Percentiles rank a stretch among this genome's conserved stretches.
phyloP scores from a whole-genome alignment of 2,888 invertebrate species.

The Drosophila neutralis region DNA sequence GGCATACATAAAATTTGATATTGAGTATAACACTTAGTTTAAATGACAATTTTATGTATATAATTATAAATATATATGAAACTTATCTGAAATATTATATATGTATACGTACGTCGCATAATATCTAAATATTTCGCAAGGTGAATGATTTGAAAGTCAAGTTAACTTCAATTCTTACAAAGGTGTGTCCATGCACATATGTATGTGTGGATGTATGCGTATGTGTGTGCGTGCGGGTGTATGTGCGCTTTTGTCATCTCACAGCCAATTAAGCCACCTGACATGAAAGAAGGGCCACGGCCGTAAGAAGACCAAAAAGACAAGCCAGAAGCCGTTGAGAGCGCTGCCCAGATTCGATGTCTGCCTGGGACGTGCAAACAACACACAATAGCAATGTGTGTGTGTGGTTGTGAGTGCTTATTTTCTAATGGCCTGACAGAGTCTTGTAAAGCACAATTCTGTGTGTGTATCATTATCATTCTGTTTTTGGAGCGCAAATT shows the following conservation, averaged over 20 bases:
- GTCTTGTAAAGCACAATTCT: conserved; percentile 18
- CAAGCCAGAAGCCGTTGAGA: conserved; percentile 36
- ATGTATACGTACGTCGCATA: neutral
- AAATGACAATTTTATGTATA: neutral
- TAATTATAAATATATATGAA: neutral
- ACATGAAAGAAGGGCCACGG: conserved; percentile 52
- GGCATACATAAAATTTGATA: neutral
- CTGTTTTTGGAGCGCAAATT: conserved; percentile 61
- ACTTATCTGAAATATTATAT: neutral
- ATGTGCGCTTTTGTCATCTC: conserved; percentile 54
- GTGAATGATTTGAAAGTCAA: conserved; percentile 53
- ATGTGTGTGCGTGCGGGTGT: conserved; percentile 5
- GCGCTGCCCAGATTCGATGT: conserved; percentile 31
- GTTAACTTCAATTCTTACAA: neutral
- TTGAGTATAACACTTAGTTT: neutral
- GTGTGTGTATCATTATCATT: conserved; percentile 59
- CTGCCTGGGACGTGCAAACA: conserved; percentile 18
- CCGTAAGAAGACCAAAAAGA: conserved; percentile 42
- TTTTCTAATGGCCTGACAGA: conserved; percentile 21
- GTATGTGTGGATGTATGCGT: conserved; percentile 9
- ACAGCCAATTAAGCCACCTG: conserved; percentile 69
- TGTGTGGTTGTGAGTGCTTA: conserved; percentile 3
- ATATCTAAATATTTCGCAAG: conserved; percentile 6
- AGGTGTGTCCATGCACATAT: conserved; percentile 22
- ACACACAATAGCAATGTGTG: conserved; percentile 1